phyloP scores from a whole-genome alignment of 2,113 vertebrate genomes.

The Amazona vittata region DNA sequence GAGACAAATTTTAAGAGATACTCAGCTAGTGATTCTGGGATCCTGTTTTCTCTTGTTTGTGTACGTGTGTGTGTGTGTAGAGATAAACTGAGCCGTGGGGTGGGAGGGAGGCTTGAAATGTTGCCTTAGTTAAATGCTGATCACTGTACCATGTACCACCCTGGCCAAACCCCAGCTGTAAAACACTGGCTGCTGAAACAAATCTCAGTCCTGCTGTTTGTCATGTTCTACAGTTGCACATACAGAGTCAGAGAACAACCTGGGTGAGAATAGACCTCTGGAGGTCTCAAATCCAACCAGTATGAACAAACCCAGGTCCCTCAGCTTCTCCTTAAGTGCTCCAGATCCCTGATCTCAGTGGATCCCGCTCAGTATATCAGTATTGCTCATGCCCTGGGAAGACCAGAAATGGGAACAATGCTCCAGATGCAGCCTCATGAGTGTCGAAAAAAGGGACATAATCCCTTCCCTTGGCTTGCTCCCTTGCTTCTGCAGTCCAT shows the following conservation, averaged over 20 bases:
- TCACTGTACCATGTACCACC: neutral
- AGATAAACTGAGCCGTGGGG: neutral
- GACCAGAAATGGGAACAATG: neutral
- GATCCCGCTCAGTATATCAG: rapidly evolving
- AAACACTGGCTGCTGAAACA: neutral
- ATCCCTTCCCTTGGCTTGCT: neutral
- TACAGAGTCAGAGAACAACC: neutral
- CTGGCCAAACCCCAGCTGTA: neutral
- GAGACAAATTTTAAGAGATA: neutral
- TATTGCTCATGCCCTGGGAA: neutral
- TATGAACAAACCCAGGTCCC: neutral
- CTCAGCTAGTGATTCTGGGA: neutral
- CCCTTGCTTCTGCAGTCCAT: neutral
- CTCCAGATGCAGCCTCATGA: neutral
- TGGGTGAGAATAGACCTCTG: neutral
- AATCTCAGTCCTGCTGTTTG: neutral
- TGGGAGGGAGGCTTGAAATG: neutral
- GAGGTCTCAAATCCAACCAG: neutral
- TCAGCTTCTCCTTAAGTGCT: neutral
- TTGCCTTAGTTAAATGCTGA: neutral
- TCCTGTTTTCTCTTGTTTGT: neutral
- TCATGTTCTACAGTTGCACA: neutral
- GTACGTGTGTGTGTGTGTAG: neutral
- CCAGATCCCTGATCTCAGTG: neutral
- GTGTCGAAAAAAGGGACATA: neutral